Percentiles rank a stretch among this genome's conserved stretches.
Conservation (phyloP, 2,797 vertebrate genomes). For the Leucoraja ocellata region DNA sequence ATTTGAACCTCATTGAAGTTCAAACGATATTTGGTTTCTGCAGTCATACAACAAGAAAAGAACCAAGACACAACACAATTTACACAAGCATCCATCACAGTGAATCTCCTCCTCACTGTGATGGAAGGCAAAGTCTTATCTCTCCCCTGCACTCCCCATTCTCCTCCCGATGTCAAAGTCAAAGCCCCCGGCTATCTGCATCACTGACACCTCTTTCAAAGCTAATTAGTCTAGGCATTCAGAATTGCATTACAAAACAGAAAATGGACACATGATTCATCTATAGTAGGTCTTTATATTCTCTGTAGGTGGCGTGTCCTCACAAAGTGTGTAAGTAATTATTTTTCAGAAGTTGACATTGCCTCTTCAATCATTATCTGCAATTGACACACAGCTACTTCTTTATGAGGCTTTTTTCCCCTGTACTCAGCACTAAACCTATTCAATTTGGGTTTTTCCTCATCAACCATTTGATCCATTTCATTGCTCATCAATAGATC, state of each 20-base stretch:
- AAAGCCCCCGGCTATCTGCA: background rate
- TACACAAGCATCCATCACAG: too few relatives aligned
- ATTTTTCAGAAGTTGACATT: background rate
- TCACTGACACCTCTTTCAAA: background rate
- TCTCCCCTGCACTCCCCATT: too few relatives aligned
- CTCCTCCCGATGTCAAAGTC: too few relatives aligned
- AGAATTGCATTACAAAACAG: background rate
- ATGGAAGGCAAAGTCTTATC: too few relatives aligned
- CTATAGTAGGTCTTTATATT: background rate
- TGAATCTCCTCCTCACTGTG: too few relatives aligned
- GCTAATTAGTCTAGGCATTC: background rate
- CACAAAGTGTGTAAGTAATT: background rate
- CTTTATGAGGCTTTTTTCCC: background rate
- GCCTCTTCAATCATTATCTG: background rate
- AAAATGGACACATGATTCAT: background rate
- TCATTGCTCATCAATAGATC: background rate
- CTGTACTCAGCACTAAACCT: background rate
- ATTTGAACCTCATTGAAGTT: too few relatives aligned
- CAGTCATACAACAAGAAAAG: too few relatives aligned
- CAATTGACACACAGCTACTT: background rate
- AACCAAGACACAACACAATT: too few relatives aligned
- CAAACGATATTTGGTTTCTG: too few relatives aligned
- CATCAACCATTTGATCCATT: background rate
- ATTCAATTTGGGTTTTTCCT: background rate
- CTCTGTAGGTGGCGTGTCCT: background rate